Base-by-base conservation (phyloP, 2,113 vertebrate genomes). In the Steatornis caripensis region DNA sequence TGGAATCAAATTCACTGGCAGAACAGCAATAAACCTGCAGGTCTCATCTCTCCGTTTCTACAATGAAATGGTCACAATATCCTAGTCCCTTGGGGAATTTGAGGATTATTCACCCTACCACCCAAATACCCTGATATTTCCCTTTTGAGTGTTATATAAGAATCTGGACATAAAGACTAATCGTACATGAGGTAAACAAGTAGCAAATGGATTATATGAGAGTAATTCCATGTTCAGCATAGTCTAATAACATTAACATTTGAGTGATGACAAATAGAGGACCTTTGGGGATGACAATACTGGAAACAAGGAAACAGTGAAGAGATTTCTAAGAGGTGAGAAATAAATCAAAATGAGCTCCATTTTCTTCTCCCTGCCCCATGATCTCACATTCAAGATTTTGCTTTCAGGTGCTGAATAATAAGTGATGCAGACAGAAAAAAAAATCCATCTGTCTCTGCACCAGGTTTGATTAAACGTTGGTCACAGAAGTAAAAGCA, bases 181-280 rank as follows among this genome's bases (percentile, higher is more conserved):
- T 90, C 45, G 43, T 78, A 84, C 20, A 37, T 8, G 86, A 80
- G 30, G 34, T 51, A 87, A 92, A 89, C 60, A 90, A 93, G 45
- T 26, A 92, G 64, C 72, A 45, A 93, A 84, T 71, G 39, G 55
- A 86, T 87, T 93, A 71, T n/a, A 55, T 22, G 58, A 58, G 46
- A 89, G 22, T 70, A 92, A 93, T 72, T 84, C 76, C 64, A 74
- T 71, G 60, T 70, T 72, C 60, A 81, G 24, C 60, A 89, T 16
- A 62, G 30, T 60, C 68, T 93, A 94, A 93, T 81, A 86, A 94
- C 93, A 95, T 96, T 93, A 94, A 48, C 60, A 90, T 95, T 90
- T 87, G 79, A 94, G 51, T 89, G 34, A 87, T 75, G 65, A 86
- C 85, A 95, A 92, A 83, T 54, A 86, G 36, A 74, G n/a, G 70